Conservation (phyloP, 92 coral and sea anemone species). For the Palythoa caribaeorum region DNA sequence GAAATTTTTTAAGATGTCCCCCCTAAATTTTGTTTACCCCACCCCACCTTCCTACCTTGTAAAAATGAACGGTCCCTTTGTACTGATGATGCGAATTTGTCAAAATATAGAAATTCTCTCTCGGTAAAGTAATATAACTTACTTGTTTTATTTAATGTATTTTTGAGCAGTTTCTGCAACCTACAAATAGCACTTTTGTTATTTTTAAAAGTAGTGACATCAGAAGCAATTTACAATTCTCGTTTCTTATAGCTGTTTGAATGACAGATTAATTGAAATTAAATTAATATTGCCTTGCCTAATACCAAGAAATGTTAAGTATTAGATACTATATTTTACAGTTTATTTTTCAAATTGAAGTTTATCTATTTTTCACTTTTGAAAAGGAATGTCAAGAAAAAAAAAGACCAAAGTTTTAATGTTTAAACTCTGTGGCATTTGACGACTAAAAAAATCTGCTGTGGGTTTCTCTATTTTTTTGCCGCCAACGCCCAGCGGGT, state of each 20-base stretch:
- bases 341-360: constrained; percentile 38
- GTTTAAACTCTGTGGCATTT: background rate
- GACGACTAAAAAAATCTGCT: background rate
- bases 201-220: background rate
- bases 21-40: too few relatives aligned
- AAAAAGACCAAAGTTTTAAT: constrained; percentile 20
- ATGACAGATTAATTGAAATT: background rate
- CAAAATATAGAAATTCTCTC: background rate
- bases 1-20: too few relatives aligned
- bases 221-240: background rate
- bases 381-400: constrained; percentile 17
- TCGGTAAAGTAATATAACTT: background rate
- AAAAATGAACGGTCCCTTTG: too few relatives aligned
- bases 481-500: background rate
- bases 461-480: background rate
- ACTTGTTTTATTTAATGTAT: background rate
- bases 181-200: background rate
- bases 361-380: constrained; percentile 32
- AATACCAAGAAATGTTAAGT: background rate
- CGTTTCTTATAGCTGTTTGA: background rate
- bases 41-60: too few relatives aligned
- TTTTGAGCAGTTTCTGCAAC: background rate
- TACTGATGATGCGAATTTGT: too few relatives aligned
- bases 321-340: constrained; percentile 46
- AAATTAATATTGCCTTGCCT: background rate